Base-by-base conservation (phyloP, 1,140 invertebrate genomes). In the Acromyrmex echinatior region DNA sequence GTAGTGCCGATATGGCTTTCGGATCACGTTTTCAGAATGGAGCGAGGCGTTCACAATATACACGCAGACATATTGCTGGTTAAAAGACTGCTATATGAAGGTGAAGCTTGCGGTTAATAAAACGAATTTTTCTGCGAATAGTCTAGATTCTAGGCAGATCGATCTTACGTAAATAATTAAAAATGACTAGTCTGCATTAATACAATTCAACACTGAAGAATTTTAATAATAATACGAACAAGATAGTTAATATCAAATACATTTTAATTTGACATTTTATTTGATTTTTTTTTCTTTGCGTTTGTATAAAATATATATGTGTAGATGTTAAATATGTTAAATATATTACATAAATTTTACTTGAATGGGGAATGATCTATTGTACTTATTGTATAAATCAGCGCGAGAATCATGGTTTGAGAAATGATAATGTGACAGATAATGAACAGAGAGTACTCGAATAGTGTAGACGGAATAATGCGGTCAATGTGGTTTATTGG, bases 21-120 rank as follows among this genome's bases (percentile, higher is more conserved):
- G 14, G 70, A 84, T 84, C 80, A 76, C 70, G 80, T 76, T 84
- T 84, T 84, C 63, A 51, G 25, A 84, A 76, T 76, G 39, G 25
- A 76, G 49, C n/a, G 25, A 82, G 28, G 9, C 16, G 51, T 18
- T 68, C 16, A 25, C 16, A 18, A 45, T 45, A 21, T 82, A 73
- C 25, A 60, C 35, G 68, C 18, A 35, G 68, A 84, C 16, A 62
- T 84, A 76, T 74, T n/a, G 39, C 56, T 28, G 25, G n/a, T 63
- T 76, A 76, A 62, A 62, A 35, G 56, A 74, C 18, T 31, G 6
- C n/a, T 78, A 28, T 80, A 70, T 80, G 21, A 80, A 80, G 21
- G 4, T 14, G 49, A 7, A 45, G 16, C 28, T 66, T 28, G 63
- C 53, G 25, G 14, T 74, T 73, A 71, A 73, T 81, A 60, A 82